Conservation (phyloP, 1,140 invertebrate genomes). For the Catajapyx aquilonaris region DNA sequence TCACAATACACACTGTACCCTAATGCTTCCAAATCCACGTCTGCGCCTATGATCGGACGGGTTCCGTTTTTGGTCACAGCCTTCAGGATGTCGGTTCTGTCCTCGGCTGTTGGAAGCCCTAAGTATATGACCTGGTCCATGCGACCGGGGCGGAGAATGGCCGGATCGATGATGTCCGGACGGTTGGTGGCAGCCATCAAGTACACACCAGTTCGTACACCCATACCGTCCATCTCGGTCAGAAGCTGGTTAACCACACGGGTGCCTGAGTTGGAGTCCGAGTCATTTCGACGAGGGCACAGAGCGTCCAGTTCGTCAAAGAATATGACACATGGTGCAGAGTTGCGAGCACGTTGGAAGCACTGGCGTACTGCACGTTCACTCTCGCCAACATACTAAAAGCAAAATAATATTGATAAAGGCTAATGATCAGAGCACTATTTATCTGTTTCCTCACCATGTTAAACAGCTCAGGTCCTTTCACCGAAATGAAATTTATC, state of each 20-base stretch:
- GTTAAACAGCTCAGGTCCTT: conserved; percentile 87
- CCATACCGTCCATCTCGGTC: conserved; percentile 96
- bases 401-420: conserved; percentile 8
- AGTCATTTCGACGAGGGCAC: conserved; percentile 68
- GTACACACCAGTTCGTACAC: conserved; percentile 65
- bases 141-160: conserved; percentile 79
- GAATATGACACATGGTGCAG: conserved; percentile 95
- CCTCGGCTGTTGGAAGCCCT: conserved; percentile 57
- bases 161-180: conserved; percentile 92
- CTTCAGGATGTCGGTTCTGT: conserved; percentile 69
- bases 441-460: conserved; percentile 45
- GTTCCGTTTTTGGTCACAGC: conserved; percentile 79
- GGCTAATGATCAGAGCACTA: conserved; percentile 4
- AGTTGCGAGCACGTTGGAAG: conserved; percentile 83
- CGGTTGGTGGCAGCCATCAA: conserved; percentile 91
- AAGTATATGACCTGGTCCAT: conserved; percentile 89
- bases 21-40: conserved; percentile 54
- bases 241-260: conserved; percentile 91
- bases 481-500: conserved; percentile 92
- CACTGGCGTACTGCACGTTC: conserved; percentile 87
- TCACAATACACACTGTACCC: conserved; percentile 39
- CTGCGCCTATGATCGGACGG: conserved; percentile 43
- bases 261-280: conserved; percentile 41
- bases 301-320: conserved; percentile 98
- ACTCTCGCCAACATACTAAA: conserved; percentile 95